A percentile compares a stretch with the other conserved stretches of the same genome.
Evolutionary conservation across 2,888 invertebrate genomes (phyloP).

Genomic region (Drosophila acutilabella): DNA sequence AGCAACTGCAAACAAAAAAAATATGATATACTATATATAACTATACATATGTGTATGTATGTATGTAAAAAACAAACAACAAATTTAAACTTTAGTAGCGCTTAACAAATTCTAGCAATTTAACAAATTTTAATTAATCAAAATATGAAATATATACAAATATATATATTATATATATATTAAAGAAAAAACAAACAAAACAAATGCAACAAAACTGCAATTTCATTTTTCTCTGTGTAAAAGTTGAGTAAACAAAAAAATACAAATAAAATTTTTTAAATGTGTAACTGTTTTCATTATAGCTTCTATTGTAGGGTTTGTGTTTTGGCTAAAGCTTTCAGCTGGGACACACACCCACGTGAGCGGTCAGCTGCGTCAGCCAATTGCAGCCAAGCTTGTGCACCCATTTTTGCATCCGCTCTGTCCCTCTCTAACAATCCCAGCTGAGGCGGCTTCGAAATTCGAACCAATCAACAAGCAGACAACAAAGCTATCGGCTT

Average conservation of each 20-base stretch:
- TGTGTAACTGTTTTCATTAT: conserved; percentile 42
- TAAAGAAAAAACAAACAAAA: conserved; percentile 31
- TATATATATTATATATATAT: conserved; percentile 26
- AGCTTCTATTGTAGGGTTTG: conserved; percentile 13
- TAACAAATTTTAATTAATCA: conserved; percentile 81
- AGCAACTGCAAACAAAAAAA: conserved; percentile 49
- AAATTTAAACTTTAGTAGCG: conserved; percentile 82
- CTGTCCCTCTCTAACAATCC: conserved; percentile 19
- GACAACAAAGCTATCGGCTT: conserved; percentile 27
- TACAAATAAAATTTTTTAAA: conserved; percentile 70
- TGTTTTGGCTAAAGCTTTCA: conserved; percentile 28
- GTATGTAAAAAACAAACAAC: conserved; percentile 52
- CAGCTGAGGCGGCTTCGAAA: conserved; percentile 23
- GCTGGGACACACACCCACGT: conserved; percentile 29
- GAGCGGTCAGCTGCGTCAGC: neutral
- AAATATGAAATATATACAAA: conserved; percentile 59
- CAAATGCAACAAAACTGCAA: conserved; percentile 70
- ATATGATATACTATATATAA: conserved; percentile 42
- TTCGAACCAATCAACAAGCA: conserved; percentile 43
- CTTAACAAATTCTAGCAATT: conserved; percentile 82
- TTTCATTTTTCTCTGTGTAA: conserved; percentile 81
- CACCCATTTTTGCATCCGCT: neutral
- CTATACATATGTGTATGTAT: conserved; percentile 51
- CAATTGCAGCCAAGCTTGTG: conserved; percentile 14
- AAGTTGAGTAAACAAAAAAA: conserved; percentile 71